phyloP scores from a whole-genome alignment of 2,797 vertebrate genomes.

The Mycteria americana region DNA sequence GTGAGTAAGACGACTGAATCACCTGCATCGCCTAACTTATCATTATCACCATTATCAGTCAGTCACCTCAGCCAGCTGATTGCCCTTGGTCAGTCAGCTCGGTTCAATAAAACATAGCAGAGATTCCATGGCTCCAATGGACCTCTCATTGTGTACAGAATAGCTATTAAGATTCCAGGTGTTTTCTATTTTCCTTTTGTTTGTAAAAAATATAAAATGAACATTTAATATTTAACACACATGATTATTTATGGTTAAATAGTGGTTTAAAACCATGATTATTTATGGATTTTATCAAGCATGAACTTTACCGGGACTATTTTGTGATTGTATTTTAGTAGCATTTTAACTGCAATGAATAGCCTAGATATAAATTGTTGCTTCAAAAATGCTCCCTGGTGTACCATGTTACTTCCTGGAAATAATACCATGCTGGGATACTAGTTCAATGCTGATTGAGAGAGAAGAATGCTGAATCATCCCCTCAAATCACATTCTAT shows the following conservation, averaged over 20 bases:
- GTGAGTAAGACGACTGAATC: not conserved
- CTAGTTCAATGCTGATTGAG: not conserved
- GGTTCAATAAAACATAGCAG: not conserved
- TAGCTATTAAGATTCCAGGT: not conserved
- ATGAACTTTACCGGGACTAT: not conserved
- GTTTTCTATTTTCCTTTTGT: not conserved
- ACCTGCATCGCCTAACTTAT: not conserved
- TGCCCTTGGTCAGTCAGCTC: not conserved
- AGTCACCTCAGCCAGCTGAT: not conserved
- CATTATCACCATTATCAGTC: not conserved
- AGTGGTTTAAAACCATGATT: too few relatives aligned
- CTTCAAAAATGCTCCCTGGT: not conserved
- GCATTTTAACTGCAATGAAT: not conserved
- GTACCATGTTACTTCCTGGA: not conserved
- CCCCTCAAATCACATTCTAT: not conserved
- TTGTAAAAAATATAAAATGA: not conserved
- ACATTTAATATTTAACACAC: not conserved
- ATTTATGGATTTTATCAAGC: not conserved
- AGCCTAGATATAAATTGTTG: not conserved
- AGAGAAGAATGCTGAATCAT: not conserved
- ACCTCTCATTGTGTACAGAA: not conserved
- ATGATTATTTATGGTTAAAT: not conserved
- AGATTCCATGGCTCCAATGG: not conserved
- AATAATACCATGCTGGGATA: not conserved
- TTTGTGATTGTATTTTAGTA: not conserved